Conservation (phyloP, 2,113 vertebrate genomes). For the Mobula hypostoma region DNA sequence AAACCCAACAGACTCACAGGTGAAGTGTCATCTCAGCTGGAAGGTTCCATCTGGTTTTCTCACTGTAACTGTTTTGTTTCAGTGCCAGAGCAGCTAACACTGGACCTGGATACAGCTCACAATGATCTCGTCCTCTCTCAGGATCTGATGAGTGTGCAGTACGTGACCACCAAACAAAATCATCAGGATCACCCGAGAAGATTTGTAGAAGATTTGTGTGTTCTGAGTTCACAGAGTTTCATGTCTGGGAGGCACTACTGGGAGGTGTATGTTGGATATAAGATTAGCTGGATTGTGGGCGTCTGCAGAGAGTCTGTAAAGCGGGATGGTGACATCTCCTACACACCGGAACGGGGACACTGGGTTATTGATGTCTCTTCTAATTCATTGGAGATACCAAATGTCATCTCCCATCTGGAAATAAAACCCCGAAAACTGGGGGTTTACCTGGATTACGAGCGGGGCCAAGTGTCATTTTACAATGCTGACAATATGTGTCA, state of each 20-base stretch:
- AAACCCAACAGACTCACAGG: no score
- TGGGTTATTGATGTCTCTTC: neutral
- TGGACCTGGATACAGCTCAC: neutral
- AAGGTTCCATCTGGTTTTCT: no score
- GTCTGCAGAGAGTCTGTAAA: neutral
- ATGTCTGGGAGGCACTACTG: no score
- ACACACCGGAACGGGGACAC: neutral
- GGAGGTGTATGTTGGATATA: neutral
- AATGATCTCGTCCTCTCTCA: neutral
- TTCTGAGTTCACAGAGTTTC: no score
- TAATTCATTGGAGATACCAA: accelerated
- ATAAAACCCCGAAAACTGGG: neutral
- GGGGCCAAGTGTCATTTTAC: neutral
- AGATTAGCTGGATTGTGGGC: neutral
- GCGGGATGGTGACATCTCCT: neutral
- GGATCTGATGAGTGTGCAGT: neutral
- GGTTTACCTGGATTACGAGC: neutral
- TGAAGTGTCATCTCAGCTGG: no score
- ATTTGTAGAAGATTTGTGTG: no score
- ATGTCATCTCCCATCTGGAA: neutral
- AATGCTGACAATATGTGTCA: neutral
- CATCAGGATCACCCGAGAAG: no score
- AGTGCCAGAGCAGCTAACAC: neutral
- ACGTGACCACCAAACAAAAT: neutral
- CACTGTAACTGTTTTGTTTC: no score